Evolutionary conservation across 2,888 invertebrate genomes (phyloP).

Genomic region (Coremacera marginata): DNA sequence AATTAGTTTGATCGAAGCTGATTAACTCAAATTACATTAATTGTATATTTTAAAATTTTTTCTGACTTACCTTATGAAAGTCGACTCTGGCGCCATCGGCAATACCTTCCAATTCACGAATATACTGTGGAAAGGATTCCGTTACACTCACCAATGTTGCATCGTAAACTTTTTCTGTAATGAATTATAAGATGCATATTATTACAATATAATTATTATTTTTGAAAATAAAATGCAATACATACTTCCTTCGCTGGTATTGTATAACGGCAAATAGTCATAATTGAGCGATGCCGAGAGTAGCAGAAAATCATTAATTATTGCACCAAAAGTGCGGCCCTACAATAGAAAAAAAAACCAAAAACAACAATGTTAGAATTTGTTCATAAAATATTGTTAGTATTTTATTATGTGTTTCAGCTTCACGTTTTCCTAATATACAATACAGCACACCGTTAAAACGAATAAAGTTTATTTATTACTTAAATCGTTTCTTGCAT

Average conservation of each 20-base stretch:
- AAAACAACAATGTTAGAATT: neutral
- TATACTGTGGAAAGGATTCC: conserved; percentile 82
- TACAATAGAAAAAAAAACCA: conserved; percentile 66
- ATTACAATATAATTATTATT: neutral
- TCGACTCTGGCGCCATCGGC: conserved; percentile 88
- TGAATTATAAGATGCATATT: neutral
- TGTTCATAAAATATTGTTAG: neutral
- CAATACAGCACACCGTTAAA: neutral
- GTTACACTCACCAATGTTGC: conserved; percentile 78
- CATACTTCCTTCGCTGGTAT: conserved; percentile 76
- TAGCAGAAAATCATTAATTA: conserved; percentile 79
- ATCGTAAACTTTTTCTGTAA: conserved; percentile 75
- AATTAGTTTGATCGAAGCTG: neutral
- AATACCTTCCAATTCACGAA: conserved; percentile 85
- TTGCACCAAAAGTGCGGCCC: conserved; percentile 82
- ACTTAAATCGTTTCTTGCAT: neutral
- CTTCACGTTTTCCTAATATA: too few species aligned
- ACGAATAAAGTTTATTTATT: neutral
- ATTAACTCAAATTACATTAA: neutral
- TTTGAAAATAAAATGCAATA: conserved; percentile 37
- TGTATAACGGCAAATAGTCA: conserved; percentile 79
- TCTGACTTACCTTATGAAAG: conserved; percentile 78
- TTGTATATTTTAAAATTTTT: neutral
- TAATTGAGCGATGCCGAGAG: conserved; percentile 75
- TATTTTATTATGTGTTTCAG: neutral